Base-by-base conservation (phyloP, 2,888 invertebrate species). In the Caenorhabditis sinica region DNA sequence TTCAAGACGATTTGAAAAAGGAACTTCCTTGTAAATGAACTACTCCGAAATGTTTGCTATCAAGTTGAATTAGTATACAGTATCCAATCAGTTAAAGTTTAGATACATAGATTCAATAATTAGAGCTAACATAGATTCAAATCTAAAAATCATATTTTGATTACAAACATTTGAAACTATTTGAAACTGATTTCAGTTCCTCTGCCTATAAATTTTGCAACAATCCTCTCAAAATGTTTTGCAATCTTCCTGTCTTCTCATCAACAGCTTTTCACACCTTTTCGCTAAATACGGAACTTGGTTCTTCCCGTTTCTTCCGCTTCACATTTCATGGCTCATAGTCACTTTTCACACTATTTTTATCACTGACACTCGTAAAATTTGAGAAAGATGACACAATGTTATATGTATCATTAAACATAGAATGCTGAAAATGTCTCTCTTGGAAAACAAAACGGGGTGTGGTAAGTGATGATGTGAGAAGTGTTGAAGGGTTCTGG, bases 381-480 rank as follows among this genome's bases (percentile, higher is more conserved):
- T 40, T 25, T 53, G 36, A 69, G 40, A 30, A 53, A 33, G 53
- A 40, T 69, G 69, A 69, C 69, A 69, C 56, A 56, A 56, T 17
- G 28, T n/a, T n/a, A n/a, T n/a, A n/a, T 28, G 36, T 23, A 36
- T 11, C 69, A 69, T 69, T 40, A 69, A 69, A 69, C 17, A 11
- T 8, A 28, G 69, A 56, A 69, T 69, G 56, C 40, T 40, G 36
- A 53, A 69, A 69, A 69, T 56, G 56, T 43, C 17, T 30, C 20
- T 9, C n/a, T n/a, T n/a, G n/a, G 43, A 72, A 72, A 72, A 72
- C 72, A 72, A 33, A 23, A 30, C 17, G 17, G 43, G 72, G 72
- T 60, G 72, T 28, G 49, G 71, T 71, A n/a, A 25, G 9, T 1
- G 8, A 66, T 53, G 53, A 36, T 68, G 33, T 51, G 51, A 20